Evolutionary conservation across 1,140 invertebrate genomes (phyloP).

Genomic region (Achatina immaculata): DNA sequence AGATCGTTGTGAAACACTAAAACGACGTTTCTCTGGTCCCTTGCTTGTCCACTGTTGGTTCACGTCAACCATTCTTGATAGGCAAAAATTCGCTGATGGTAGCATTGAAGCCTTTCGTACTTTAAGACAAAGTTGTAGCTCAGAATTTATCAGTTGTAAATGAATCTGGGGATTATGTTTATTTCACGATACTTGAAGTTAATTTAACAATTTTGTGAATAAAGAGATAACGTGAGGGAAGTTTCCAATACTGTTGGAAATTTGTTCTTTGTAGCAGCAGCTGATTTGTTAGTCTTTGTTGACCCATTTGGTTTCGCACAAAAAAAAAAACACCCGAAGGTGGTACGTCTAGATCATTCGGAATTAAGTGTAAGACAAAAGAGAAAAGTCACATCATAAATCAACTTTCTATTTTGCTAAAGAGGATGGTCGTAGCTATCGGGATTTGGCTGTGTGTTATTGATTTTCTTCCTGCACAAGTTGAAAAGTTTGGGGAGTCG

Average conservation of each 20-base stretch:
- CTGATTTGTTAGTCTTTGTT: slow-evolving; percentile 28
- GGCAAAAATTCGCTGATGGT: too few species aligned
- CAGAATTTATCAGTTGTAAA: too few species aligned
- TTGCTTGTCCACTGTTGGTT: background rate
- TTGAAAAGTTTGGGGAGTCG: background rate
- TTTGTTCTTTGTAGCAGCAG: background rate
- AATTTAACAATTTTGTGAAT: too few species aligned
- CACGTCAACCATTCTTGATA: background rate
- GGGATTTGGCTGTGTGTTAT: background rate
- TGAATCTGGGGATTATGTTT: too few species aligned
- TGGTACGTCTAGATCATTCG: background rate
- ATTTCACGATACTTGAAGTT: too few species aligned
- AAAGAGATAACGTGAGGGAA: too few species aligned
- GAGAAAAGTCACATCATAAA: background rate
- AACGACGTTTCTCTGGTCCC: too few species aligned
- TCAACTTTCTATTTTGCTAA: background rate
- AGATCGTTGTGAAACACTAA: too few species aligned
- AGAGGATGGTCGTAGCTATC: background rate
- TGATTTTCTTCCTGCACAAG: slow-evolving; percentile 15
- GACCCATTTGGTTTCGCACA: slow-evolving; percentile 15
- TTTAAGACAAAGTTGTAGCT: too few species aligned
- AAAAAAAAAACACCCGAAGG: background rate
- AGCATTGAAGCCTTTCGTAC: too few species aligned
- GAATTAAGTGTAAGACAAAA: background rate
- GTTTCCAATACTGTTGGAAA: too few species aligned